phyloP scores from a whole-genome alignment of 2,113 vertebrate species.

The Rhabdornis inornatus region DNA sequence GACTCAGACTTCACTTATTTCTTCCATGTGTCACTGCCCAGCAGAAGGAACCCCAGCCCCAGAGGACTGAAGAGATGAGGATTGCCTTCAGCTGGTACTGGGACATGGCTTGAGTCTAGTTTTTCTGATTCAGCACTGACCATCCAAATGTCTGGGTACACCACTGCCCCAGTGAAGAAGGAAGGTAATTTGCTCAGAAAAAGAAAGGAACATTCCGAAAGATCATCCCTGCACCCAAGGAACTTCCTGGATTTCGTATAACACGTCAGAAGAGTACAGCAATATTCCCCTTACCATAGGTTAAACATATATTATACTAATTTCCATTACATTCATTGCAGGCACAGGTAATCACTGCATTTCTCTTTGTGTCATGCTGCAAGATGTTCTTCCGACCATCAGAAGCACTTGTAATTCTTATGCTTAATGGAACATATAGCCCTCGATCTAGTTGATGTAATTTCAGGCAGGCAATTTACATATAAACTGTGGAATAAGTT shows the following conservation, averaged over 20 bases:
- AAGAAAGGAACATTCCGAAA: neutral
- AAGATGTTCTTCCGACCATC: neutral
- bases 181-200: neutral
- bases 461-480: neutral
- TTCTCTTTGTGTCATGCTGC: neutral
- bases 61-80: neutral
- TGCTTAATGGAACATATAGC: neutral
- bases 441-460: neutral
- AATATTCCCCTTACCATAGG: neutral
- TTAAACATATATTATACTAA: neutral
- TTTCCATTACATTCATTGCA: neutral
- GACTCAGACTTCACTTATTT: neutral
- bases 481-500: neutral
- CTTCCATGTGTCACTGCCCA: neutral
- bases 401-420: neutral
- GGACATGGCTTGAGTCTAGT: neutral
- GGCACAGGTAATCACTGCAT: neutral
- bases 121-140: neutral
- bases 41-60: neutral
- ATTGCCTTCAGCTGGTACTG: neutral
- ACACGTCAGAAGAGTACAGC: neutral
- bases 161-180: neutral
- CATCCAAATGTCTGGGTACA: neutral
- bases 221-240: rapidly evolving
- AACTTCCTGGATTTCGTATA: neutral